Evolutionary conservation across 2,888 invertebrate genomes (phyloP).

Genomic region (Mechanitis mazaeus): DNA sequence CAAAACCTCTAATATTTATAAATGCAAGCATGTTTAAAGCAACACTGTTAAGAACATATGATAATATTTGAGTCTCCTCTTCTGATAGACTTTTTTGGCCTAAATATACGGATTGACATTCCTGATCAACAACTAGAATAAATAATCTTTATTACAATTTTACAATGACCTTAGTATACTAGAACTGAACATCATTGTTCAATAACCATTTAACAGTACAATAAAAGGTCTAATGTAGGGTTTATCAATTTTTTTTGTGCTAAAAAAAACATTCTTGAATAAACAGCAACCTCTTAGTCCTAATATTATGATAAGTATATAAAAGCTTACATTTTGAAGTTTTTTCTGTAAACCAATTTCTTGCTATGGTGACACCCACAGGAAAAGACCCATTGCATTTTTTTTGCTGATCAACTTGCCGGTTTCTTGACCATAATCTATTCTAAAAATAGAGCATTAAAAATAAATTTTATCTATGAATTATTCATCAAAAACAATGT

Average conservation of each 20-base stretch:
- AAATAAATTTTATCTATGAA: conserved; percentile 1
- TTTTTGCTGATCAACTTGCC: conserved; percentile 42
- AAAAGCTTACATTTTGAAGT: conserved; percentile 18
- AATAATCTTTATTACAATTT: neutral
- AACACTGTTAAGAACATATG: conserved; percentile 46
- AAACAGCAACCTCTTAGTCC: no score
- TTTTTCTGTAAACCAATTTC: conserved; percentile 51
- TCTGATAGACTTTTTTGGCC: conserved; percentile 51
- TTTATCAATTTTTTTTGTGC: no score
- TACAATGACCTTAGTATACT: no score
- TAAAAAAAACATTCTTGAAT: no score
- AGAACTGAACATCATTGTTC: no score
- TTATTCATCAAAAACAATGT: neutral
- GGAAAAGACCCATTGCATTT: conserved; percentile 38
- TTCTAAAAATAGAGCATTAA: conserved; percentile 40
- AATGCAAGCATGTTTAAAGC: conserved; percentile 51
- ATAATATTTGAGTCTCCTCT: conserved; percentile 50
- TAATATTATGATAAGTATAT: neutral
- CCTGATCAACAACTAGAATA: conserved; percentile 31
- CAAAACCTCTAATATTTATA: conserved; percentile 57
- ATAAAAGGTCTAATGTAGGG: no score
- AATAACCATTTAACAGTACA: no score
- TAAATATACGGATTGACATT: conserved; percentile 48
- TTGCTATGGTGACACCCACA: conserved; percentile 54
- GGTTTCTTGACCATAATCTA: conserved; percentile 56